Conservation (phyloP, 2,888 invertebrate species). For the Cetonia aurata region DNA sequence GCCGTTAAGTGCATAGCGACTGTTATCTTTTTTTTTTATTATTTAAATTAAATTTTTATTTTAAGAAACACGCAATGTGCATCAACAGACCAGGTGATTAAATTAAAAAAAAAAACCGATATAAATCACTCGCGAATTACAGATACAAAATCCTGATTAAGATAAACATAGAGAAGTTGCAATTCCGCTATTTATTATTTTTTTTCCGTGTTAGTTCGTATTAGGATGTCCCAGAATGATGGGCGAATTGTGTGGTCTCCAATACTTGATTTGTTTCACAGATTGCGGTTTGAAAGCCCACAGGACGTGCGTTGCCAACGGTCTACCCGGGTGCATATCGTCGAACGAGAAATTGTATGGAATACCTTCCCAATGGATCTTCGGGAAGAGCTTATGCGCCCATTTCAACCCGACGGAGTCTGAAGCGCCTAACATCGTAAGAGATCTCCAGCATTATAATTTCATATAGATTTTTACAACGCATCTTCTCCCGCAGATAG, state of each 20-base stretch:
- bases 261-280: constrained; percentile 58
- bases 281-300: constrained; percentile 80
- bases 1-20: constrained; percentile 7
- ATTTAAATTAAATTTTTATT: constrained; percentile 4
- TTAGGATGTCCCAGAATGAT: constrained; percentile 9
- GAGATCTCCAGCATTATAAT: constrained; percentile 32
- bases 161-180: constrained; percentile 16
- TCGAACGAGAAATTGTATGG: constrained; percentile 56
- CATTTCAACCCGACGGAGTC: constrained; percentile 72
- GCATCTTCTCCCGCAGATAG: constrained; percentile 54
- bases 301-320: constrained; percentile 76
- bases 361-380: constrained; percentile 66
- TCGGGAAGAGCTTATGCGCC: constrained; percentile 74
- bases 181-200: background rate
- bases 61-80: constrained; percentile 4
- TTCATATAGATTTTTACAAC: background rate
- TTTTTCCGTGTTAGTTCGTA: background rate
- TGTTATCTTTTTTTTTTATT: constrained; percentile 5
- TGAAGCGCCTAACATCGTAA: constrained; percentile 72
- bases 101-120: constrained; percentile 4
- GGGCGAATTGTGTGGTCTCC: constrained; percentile 5
- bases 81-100: constrained; percentile 12
- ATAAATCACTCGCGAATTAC: constrained; percentile 22
- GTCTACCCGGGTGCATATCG: constrained; percentile 71
- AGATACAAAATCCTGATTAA: constrained; percentile 16